Conservation (phyloP, 2,113 vertebrate species). For the Prionailurus bengalensis region DNA sequence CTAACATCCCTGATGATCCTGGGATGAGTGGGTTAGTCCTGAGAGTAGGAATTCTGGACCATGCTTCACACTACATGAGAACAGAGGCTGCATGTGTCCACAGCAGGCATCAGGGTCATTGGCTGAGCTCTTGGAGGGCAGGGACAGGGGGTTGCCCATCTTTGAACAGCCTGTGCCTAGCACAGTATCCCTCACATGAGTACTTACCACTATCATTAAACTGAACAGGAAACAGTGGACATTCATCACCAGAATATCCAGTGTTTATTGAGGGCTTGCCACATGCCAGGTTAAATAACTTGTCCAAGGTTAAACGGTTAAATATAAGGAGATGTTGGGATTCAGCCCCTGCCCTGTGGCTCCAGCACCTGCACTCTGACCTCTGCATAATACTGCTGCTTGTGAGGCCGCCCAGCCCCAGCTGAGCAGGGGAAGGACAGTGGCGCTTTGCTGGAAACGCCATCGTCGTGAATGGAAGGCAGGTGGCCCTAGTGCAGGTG, state of each 20-base stretch:
- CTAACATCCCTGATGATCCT: neutral
- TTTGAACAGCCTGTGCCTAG: neutral
- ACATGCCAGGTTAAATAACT: neutral
- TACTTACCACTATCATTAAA: neutral
- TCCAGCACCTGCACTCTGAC: neutral
- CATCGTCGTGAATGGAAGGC: neutral
- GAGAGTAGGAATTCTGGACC: neutral
- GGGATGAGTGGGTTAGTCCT: neutral
- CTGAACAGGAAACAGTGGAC: neutral
- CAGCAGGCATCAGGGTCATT: too few relatives aligned
- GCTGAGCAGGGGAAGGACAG: neutral
- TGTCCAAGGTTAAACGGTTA: neutral
- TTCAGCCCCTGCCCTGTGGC: neutral
- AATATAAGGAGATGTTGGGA: neutral
- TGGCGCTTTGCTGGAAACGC: neutral
- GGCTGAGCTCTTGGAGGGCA: too few relatives aligned
- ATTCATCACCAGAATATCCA: neutral
- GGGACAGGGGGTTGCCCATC: neutral
- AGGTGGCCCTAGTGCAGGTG: accelerated
- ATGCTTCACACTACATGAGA: neutral
- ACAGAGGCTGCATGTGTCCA: neutral
- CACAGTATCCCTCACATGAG: neutral
- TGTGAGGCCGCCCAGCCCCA: accelerated
- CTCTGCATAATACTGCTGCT: neutral
- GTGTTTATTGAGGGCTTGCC: neutral